These are phyloP conservation scores for Sepioteuthis lessoniana DNA, from an alignment of 2,888 invertebrate genomes.

Conservation along the genomic window DNA sequence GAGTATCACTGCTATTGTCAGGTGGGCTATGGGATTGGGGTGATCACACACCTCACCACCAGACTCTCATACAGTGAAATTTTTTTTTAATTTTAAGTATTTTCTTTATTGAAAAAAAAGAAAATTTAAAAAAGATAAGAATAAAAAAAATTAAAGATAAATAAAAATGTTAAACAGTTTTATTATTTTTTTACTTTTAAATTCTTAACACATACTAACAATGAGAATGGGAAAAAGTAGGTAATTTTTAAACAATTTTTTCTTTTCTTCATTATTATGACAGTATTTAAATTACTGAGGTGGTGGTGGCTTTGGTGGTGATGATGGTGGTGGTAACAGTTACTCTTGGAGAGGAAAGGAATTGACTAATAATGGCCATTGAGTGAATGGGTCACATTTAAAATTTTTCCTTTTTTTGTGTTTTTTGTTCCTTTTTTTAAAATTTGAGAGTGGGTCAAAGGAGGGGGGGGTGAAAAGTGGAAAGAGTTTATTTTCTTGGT, in stretches of 20 bases:
- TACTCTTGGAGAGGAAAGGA: neutral
- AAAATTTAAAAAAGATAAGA: neutral
- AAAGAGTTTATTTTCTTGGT: neutral
- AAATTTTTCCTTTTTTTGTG: neutral
- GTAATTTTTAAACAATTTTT: neutral
- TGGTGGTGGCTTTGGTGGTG: conserved; percentile 13
- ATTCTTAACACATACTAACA: conserved; percentile 1
- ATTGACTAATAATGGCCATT: neutral
- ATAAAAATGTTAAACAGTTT: neutral
- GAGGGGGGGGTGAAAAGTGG: neutral
- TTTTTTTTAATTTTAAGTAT: neutral
- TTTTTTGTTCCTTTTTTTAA: neutral
- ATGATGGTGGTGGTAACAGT: neutral
- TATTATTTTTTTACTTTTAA: neutral
- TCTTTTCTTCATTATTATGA: neutral
- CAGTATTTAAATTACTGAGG: neutral
- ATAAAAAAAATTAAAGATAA: neutral
- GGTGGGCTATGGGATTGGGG: neutral
- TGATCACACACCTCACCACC: neutral
- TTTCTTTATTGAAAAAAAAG: neutral
- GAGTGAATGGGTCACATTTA: conserved; percentile 11
- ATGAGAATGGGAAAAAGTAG: neutral
- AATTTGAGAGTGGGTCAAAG: neutral
- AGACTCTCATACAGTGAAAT: conserved; percentile 33
- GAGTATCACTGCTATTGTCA: conserved; percentile 17